These are phyloP conservation scores for Drosophila repleta DNA, from an alignment of 1,140 invertebrate species.

Conservation along the genomic window DNA sequence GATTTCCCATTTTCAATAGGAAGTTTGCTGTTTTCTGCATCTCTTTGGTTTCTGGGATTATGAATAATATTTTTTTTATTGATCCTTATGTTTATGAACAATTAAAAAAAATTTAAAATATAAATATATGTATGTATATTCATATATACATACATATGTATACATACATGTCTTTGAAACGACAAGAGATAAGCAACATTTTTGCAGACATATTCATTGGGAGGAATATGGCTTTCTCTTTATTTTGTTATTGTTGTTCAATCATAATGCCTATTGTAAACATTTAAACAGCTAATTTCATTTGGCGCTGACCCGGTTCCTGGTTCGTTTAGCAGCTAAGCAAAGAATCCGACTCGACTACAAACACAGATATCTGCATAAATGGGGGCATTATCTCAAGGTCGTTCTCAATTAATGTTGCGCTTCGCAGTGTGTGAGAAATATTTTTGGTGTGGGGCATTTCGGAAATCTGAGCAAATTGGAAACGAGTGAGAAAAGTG, in stretches of 20 bases:
- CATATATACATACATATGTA: not conserved
- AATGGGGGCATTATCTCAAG: slow-evolving; percentile 77
- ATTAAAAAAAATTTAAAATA: no score
- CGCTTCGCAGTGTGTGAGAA: slow-evolving; percentile 3
- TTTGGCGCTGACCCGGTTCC: slow-evolving; percentile 27
- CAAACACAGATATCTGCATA: slow-evolving; percentile 51
- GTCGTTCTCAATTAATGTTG: slow-evolving; percentile 57
- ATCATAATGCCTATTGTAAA: slow-evolving; percentile 27
- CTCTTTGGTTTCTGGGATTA: no score
- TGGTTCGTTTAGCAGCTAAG: slow-evolving; percentile 43
- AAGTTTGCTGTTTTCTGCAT: no score
- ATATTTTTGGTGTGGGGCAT: slow-evolving; percentile 1
- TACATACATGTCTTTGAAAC: not conserved
- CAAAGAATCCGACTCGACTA: slow-evolving; percentile 33
- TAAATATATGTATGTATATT: no score
- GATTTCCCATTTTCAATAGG: no score
- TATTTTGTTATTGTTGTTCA: slow-evolving; percentile 19
- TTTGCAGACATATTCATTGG: not conserved
- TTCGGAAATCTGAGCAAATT: not conserved
- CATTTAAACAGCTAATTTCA: slow-evolving; percentile 21
- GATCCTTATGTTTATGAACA: no score
- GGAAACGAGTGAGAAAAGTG: no score
- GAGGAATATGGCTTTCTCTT: not conserved
- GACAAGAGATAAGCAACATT: no score
- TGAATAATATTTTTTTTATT: no score